These are phyloP conservation scores for Prunella strophiata DNA, from an alignment of 2,797 vertebrate species.

Conservation along the genomic window DNA sequence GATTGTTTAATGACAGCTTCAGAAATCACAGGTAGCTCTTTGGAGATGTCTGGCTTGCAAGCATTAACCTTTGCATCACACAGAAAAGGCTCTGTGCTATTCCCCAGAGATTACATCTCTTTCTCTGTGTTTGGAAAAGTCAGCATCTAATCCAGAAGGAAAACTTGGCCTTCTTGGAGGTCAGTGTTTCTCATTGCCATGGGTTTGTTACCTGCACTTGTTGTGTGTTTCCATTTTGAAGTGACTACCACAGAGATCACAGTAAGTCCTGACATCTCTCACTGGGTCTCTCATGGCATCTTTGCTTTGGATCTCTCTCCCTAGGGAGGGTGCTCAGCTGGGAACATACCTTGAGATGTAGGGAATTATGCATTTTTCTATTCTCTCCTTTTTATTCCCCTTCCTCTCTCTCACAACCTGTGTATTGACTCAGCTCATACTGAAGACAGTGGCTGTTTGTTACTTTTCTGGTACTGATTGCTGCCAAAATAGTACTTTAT, in stretches of 20 bases:
- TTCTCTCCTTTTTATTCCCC: neutral
- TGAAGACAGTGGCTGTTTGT: neutral
- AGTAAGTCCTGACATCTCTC: neutral
- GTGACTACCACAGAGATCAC: neutral
- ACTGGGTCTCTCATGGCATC: neutral
- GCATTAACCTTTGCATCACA: neutral
- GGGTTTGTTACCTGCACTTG: neutral
- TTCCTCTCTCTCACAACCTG: neutral
- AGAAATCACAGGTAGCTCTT: neutral
- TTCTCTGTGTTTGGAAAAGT: neutral
- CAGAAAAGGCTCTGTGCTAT: neutral
- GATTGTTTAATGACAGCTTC: neutral
- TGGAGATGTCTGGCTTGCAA: neutral
- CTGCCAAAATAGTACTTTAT: neutral
- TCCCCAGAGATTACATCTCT: neutral
- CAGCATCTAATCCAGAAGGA: neutral
- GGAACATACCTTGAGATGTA: neutral
- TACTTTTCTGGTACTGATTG: slow-evolving; percentile 10
- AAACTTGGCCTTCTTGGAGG: neutral
- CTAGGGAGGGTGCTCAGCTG: neutral
- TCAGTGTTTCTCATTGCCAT: neutral
- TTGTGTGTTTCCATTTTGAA: neutral
- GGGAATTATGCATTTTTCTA: neutral
- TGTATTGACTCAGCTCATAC: neutral
- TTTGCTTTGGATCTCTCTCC: neutral